Evolutionary conservation across 2,888 invertebrate genomes (phyloP).

Genomic region (Tachystola acroxantha): DNA sequence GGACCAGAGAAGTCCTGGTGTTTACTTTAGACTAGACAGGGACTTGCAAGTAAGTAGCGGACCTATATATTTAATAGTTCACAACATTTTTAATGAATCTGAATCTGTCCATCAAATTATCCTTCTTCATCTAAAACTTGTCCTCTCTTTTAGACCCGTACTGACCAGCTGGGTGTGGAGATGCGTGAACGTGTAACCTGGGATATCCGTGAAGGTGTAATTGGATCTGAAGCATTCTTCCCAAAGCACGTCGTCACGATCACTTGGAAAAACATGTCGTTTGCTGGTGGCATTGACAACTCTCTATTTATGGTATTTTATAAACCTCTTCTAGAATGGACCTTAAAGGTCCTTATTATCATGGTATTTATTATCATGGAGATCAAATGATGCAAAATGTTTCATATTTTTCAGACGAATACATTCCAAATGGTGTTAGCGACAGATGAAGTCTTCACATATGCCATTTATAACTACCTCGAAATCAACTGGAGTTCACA

Average conservation of each 20-base stretch:
- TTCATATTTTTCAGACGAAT: conserved; percentile 90
- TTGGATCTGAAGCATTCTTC: conserved; percentile 92
- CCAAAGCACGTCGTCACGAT: conserved; percentile 94
- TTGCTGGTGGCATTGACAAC: conserved; percentile 91
- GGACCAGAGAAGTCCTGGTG: conserved; percentile 87
- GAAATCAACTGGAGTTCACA: conserved; percentile 94
- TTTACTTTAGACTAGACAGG: conserved; percentile 85
- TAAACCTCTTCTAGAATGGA: too few relatives aligned
- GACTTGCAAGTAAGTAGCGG: conserved; percentile 59
- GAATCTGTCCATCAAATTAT: too few relatives aligned
- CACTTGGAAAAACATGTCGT: conserved; percentile 98
- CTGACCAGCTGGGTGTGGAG: conserved; percentile 91
- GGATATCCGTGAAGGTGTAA: conserved; percentile 94
- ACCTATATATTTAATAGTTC: too few relatives aligned
- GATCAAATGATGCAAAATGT: too few relatives aligned
- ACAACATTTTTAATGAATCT: neutral
- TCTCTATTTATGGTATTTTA: conserved; percentile 82
- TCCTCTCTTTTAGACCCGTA: conserved; percentile 69
- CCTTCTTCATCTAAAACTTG: too few relatives aligned
- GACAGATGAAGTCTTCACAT: conserved; percentile 95
- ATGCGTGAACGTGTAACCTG: conserved; percentile 90
- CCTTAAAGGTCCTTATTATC: too few relatives aligned
- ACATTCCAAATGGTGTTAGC: conserved; percentile 97
- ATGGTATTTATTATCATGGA: too few relatives aligned
- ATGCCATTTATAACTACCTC: conserved; percentile 96